Evolutionary conservation across 2,113 vertebrate species (phyloP).

Genomic region (Rhabdomys dilectus): DNA sequence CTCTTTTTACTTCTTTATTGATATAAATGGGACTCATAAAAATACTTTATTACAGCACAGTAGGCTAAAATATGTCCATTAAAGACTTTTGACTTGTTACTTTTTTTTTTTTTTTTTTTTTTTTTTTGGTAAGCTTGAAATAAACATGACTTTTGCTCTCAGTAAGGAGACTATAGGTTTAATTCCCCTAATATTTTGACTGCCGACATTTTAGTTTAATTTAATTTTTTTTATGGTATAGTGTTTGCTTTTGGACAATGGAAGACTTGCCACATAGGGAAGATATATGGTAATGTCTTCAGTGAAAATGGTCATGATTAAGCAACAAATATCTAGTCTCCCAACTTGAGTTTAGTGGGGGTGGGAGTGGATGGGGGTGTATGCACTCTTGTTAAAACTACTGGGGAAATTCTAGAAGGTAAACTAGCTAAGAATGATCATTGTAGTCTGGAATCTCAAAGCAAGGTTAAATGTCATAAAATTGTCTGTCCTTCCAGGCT

Average conservation of each 20-base stretch:
- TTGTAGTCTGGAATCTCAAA: not conserved
- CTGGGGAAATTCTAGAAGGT: not conserved
- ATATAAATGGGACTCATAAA: constrained; percentile 67
- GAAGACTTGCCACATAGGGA: not conserved
- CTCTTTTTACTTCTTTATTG: constrained; percentile 66
- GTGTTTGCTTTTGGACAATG: not conserved
- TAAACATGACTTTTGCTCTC: constrained; percentile 43
- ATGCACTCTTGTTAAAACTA: not conserved
- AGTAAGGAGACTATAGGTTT: constrained; percentile 60
- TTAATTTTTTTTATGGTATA: constrained; percentile 37
- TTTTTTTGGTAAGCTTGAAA: constrained; percentile 60
- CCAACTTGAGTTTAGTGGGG: not conserved
- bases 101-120: not conserved
- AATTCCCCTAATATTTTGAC: constrained; percentile 44
- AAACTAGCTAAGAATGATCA: not conserved
- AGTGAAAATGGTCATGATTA: not conserved
- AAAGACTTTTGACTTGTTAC: not conserved
- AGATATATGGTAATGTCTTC: not conserved
- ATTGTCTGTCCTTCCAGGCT: not conserved
- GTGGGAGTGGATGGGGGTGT: not conserved
- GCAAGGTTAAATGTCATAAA: not conserved
- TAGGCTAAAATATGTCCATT: constrained; percentile 65
- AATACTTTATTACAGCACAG: constrained; percentile 48
- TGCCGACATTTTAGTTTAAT: constrained; percentile 30
- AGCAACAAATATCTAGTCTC: not conserved